Evolutionary conservation across 2,888 invertebrate genomes (phyloP).

Genomic region (Disparrhopalites patrizii): DNA sequence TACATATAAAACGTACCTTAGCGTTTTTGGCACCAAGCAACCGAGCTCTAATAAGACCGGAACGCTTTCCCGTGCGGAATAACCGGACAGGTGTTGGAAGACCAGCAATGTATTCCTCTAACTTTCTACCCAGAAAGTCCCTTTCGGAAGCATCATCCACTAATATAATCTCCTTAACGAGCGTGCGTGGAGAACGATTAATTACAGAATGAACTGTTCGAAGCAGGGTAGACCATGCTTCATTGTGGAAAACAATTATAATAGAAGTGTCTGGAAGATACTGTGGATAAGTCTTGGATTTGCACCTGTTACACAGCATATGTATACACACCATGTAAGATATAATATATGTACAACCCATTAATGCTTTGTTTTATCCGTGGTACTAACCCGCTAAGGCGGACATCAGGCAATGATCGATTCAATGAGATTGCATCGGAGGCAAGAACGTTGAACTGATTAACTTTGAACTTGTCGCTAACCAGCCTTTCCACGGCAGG

Average conservation of each 20-base stretch:
- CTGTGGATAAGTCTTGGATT: constrained; percentile 69
- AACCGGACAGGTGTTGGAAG: constrained; percentile 83
- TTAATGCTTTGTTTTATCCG: background rate
- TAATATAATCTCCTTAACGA: constrained; percentile 90
- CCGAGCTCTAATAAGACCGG: constrained; percentile 92
- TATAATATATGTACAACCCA: background rate
- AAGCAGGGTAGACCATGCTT: constrained; percentile 95
- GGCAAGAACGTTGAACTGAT: constrained; percentile 97
- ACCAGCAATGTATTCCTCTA: constrained; percentile 83
- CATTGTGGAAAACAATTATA: constrained; percentile 98
- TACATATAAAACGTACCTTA: constrained; percentile 32
- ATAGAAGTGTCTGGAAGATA: constrained; percentile 89
- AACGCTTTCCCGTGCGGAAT: constrained; percentile 83
- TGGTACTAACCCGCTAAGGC: constrained; percentile 77
- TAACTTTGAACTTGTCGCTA: constrained; percentile 94
- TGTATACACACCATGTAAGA: background rate
- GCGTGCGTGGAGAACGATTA: constrained; percentile 80
- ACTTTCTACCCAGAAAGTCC: constrained; percentile 79
- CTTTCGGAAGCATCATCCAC: constrained; percentile 97
- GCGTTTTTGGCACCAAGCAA: constrained; percentile 87
- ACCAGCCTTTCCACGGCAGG: constrained; percentile 78
- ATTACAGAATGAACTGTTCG: constrained; percentile 81
- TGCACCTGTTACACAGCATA: constrained; percentile 61
- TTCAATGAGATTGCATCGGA: constrained; percentile 97
- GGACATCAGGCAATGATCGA: constrained; percentile 87